A percentile compares a stretch with the other conserved stretches of the same genome.
Conservation (phyloP, 1,140 invertebrate species). For the roundworm (Caenorhabditis elegans) region DNA sequence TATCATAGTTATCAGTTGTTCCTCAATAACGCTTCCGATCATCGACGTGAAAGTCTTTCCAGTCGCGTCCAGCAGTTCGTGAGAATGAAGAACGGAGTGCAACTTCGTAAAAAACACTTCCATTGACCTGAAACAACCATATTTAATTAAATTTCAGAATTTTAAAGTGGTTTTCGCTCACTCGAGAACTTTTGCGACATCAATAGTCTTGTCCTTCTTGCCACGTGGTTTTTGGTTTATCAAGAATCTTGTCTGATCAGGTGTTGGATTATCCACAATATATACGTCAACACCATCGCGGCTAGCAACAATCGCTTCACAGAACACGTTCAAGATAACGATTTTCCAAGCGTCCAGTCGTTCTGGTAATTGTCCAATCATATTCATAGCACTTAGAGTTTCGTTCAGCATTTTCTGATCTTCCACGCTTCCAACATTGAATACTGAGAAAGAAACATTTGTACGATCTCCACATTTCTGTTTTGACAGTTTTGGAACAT, state of each 20-base stretch:
- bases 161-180: background rate
- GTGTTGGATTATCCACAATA: background rate
- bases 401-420: background rate
- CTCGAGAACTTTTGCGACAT: background rate
- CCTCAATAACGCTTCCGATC: background rate
- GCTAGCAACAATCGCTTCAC: background rate
- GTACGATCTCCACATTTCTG: background rate
- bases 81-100: background rate
- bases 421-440: background rate
- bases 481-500: background rate
- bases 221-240: conserved; percentile 5
- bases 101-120: background rate
- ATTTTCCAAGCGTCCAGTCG: background rate
- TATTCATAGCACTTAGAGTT: background rate
- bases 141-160: background rate
- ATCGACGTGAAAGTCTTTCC: background rate
- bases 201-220: background rate
- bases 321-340: background rate
- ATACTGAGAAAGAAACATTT: background rate
- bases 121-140: background rate
- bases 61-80: background rate
- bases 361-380: conserved; percentile 4
- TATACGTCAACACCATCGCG: background rate
- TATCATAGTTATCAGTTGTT: background rate
- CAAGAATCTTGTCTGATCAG: background rate